A percentile compares a stretch with the other conserved stretches of the same genome.
These are phyloP conservation scores for Platysternon megacephalum DNA, from an alignment of 2,113 vertebrate species.

Conservation along the genomic window DNA sequence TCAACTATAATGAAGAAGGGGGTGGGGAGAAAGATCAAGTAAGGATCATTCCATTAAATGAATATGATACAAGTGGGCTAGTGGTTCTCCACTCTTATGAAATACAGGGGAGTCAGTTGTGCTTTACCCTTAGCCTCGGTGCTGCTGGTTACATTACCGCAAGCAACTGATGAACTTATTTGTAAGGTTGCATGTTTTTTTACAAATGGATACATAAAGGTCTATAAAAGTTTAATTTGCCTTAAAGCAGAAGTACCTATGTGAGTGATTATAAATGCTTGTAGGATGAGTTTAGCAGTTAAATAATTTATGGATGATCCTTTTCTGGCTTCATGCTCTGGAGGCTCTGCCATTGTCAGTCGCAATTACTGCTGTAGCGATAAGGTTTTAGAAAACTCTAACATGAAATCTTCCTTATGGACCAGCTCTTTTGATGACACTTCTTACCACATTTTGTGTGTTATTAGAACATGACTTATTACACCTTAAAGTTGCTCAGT, in stretches of 20 bases:
- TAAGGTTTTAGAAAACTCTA: neutral
- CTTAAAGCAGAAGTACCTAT: neutral
- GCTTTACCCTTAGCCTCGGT: neutral
- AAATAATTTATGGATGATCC: neutral
- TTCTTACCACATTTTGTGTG: neutral
- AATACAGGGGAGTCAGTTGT: neutral
- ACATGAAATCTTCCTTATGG: rapidly evolving
- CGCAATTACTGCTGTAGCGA: neutral
- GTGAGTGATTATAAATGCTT: neutral
- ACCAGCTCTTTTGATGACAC: neutral
- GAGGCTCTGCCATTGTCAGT: neutral
- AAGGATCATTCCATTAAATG: neutral
- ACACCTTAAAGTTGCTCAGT: neutral
- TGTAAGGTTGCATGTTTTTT: neutral
- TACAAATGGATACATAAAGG: neutral
- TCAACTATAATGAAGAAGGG: constrained; percentile 91
- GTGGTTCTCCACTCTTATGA: neutral
- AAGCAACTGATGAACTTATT: neutral
- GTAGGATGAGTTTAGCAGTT: neutral
- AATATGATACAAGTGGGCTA: neutral
- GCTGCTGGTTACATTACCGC: neutral
- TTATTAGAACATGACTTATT: neutral
- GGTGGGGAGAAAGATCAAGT: constrained; percentile 92
- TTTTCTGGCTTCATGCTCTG: neutral
- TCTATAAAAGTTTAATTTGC: neutral